Percentiles rank a stretch among this genome's conserved stretches.
Evolutionary conservation across 2,888 invertebrate species (phyloP).

Genomic region (Luperina nickerlii): DNA sequence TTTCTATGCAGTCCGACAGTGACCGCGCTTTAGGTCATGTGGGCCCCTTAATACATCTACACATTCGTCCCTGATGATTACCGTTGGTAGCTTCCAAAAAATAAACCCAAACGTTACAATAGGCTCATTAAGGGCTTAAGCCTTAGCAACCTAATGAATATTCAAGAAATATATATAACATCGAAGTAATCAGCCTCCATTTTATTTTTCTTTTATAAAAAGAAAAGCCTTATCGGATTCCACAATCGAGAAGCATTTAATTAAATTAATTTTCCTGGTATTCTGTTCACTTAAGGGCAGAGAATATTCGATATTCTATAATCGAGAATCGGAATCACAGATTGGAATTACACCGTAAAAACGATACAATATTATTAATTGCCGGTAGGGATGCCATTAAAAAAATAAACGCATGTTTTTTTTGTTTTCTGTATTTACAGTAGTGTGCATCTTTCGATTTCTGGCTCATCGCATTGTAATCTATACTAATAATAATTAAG

Average conservation of each 20-base stretch:
- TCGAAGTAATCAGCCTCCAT: conserved; percentile 8
- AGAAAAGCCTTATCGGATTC: conserved; percentile 26
- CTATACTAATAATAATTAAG: no score
- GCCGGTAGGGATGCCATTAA: conserved; percentile 28
- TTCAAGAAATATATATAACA: conserved; percentile 36
- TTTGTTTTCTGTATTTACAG: no score
- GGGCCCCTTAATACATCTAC: no score
- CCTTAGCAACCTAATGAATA: conserved; percentile 15
- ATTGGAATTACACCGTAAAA: conserved; percentile 19
- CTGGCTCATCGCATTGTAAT: neutral
- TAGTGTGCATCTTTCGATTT: neutral
- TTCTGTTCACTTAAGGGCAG: conserved; percentile 23
- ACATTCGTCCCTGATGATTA: no score
- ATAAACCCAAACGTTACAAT: conserved; percentile 4
- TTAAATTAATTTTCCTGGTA: conserved; percentile 49
- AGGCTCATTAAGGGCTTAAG: neutral
- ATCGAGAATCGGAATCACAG: conserved; percentile 21
- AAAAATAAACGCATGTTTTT: neutral
- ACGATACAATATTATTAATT: conserved; percentile 48
- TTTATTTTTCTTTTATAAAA: conserved; percentile 20
- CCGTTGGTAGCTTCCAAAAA: neutral
- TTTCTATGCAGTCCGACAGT: no score
- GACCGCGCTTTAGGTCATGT: no score
- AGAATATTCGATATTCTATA: conserved; percentile 55
- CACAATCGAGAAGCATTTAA: conserved; percentile 39